These are phyloP conservation scores for Lates calcarifer DNA, from an alignment of 2,113 vertebrate species.

Conservation along the genomic window DNA sequence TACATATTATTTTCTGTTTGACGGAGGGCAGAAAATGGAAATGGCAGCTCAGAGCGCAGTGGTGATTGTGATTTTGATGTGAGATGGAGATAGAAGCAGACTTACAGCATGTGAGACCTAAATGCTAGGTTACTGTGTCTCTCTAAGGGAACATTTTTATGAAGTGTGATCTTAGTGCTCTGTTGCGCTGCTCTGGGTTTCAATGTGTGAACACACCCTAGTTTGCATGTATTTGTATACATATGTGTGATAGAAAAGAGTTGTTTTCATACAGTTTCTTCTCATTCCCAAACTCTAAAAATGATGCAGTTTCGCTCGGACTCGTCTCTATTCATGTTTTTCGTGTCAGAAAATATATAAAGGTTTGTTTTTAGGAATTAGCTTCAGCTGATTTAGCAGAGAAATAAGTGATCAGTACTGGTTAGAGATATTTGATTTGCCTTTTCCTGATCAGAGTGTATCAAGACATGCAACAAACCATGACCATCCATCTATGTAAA, in stretches of 20 bases:
- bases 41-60: conserved; percentile 59
- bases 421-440: not conserved
- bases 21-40: conserved; percentile 78
- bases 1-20: conserved; percentile 80
- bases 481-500: not conserved
- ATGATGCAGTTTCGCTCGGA: not conserved
- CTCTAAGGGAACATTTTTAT: conserved; percentile 70
- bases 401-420: not conserved
- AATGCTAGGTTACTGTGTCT: conserved; percentile 57
- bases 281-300: conserved; percentile 41
- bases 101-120: conserved; percentile 53
- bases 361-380: not conserved
- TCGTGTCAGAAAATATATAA: not conserved
- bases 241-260: conserved; percentile 6
- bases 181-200: conserved; percentile 45
- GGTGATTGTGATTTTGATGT: conserved; percentile 74
- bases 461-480: not conserved
- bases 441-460: not conserved
- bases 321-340: conserved; percentile 27
- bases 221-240: conserved; percentile 60
- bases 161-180: conserved; percentile 70
- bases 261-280: conserved; percentile 4
- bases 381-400: not conserved
- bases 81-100: conserved; percentile 68
- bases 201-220: conserved; percentile 71